phyloP scores from a whole-genome alignment of 2,888 invertebrate species.

The Charanyca ferruginea region DNA sequence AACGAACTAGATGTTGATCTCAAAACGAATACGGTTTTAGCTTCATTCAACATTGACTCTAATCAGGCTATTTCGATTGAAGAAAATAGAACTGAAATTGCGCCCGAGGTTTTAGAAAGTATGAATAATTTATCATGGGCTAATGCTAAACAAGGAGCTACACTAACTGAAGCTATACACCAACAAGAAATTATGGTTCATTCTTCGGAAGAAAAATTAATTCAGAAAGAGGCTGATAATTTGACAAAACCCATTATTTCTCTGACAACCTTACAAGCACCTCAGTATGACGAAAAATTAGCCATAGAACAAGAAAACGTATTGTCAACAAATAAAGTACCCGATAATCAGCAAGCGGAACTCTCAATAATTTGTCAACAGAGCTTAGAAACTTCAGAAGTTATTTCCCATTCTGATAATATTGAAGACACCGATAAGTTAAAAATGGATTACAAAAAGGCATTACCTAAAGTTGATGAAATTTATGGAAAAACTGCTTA shows the following conservation, averaged over 20 bases:
- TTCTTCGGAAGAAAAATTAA: slow-evolving; percentile 82
- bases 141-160: slow-evolving; percentile 80
- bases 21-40: slow-evolving; percentile 68
- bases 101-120: slow-evolving; percentile 79
- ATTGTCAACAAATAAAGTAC: slow-evolving; percentile 77
- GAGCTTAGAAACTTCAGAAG: slow-evolving; percentile 90
- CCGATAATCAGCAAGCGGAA: slow-evolving; percentile 84
- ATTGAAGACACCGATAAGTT: slow-evolving; percentile 79
- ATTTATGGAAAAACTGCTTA: slow-evolving; percentile 85
- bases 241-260: slow-evolving; percentile 84
- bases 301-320: slow-evolving; percentile 91
- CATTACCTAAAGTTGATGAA: slow-evolving; percentile 79
- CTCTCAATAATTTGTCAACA: slow-evolving; percentile 84
- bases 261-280: slow-evolving; percentile 89
- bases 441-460: slow-evolving; percentile 79
- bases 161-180: slow-evolving; percentile 91
- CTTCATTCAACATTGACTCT: slow-evolving; percentile 75
- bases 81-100: slow-evolving; percentile 87
- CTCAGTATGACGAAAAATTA: slow-evolving; percentile 90
- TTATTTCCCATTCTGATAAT: slow-evolving; percentile 90
- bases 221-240: slow-evolving; percentile 66
- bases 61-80: slow-evolving; percentile 88
- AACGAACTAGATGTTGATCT: slow-evolving; percentile 63
- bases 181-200: slow-evolving; percentile 90
- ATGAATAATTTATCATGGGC: slow-evolving; percentile 69